Percentiles rank a stretch among this genome's conserved stretches.
These are phyloP conservation scores for Ophioninae sp. DNA, from an alignment of 2,888 invertebrate genomes.

Conservation along the genomic window DNA sequence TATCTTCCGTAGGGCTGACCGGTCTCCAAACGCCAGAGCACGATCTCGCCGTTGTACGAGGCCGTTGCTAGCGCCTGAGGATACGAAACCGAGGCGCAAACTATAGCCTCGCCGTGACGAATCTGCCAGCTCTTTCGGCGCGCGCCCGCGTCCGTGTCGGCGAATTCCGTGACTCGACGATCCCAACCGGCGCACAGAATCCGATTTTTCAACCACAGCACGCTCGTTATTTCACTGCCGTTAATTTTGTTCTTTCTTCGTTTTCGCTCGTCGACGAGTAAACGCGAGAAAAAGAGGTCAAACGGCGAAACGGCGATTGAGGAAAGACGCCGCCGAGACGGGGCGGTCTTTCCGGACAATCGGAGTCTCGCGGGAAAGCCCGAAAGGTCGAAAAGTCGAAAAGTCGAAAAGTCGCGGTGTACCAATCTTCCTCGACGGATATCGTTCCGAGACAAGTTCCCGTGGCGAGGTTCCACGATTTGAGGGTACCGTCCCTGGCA, in stretches of 20 bases:
- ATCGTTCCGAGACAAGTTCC: slow-evolving; percentile 88
- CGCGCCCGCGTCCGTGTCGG: slow-evolving; percentile 83
- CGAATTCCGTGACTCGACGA: slow-evolving; percentile 87
- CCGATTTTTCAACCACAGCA: slow-evolving; percentile 82
- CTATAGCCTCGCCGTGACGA: slow-evolving; percentile 89
- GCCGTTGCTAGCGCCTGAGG: slow-evolving; percentile 88
- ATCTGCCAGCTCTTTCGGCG: slow-evolving; percentile 88
- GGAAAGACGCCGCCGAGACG: no score
- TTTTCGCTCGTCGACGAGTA: no score
- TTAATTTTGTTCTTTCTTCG: no score
- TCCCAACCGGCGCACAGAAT: slow-evolving; percentile 92
- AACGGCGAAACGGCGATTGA: background rate
- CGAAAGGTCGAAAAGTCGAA: no score
- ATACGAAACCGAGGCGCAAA: slow-evolving; percentile 85
- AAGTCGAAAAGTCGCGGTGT: slow-evolving; percentile 67
- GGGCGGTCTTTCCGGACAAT: background rate
- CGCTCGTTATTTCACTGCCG: slow-evolving; percentile 82
- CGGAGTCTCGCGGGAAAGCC: background rate
- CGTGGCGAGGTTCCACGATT: slow-evolving; percentile 93
- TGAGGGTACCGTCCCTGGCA: slow-evolving; percentile 89
- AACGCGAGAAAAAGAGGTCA: background rate
- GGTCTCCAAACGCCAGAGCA: slow-evolving; percentile 92
- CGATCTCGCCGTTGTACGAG: slow-evolving; percentile 90
- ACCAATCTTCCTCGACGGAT: slow-evolving; percentile 84
- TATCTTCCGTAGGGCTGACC: slow-evolving; percentile 86